A percentile compares a stretch with the other conserved stretches of the same genome.
phyloP scores from a whole-genome alignment of 2,888 invertebrate species.

The Xestia c-nigrum region DNA sequence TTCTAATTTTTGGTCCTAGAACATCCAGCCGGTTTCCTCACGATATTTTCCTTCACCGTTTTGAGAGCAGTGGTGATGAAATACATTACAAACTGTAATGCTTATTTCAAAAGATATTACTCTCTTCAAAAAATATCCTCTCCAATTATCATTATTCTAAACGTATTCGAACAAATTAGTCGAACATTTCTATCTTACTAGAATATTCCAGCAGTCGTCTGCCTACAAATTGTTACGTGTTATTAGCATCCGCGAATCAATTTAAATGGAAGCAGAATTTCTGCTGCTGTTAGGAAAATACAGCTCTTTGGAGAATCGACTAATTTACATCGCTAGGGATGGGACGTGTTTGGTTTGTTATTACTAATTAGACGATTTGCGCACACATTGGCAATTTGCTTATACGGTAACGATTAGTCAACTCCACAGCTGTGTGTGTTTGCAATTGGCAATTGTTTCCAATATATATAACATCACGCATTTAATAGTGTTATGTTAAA shows the following conservation, averaged over 20 bases:
- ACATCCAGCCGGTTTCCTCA: too few relatives aligned
- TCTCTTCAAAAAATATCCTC: not conserved
- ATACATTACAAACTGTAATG: too few relatives aligned
- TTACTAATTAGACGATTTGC: constrained; percentile 47
- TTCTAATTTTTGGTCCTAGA: too few relatives aligned
- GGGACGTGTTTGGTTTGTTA: constrained; percentile 32
- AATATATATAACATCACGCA: not conserved
- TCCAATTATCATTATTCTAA: constrained; percentile 10
- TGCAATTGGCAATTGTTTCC: not conserved
- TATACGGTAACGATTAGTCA: not conserved
- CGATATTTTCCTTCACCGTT: too few relatives aligned
- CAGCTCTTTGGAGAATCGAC: constrained; percentile 46
- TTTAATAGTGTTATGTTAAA: too few relatives aligned
- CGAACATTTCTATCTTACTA: constrained; percentile 24
- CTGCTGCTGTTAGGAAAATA: constrained; percentile 53
- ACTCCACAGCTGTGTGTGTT: not conserved
- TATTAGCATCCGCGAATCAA: constrained; percentile 53
- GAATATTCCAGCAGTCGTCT: constrained; percentile 13
- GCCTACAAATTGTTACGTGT: constrained; percentile 41
- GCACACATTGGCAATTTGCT: not conserved
- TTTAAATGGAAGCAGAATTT: constrained; percentile 54
- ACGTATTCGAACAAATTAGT: constrained; percentile 20
- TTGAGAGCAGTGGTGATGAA: too few relatives aligned
- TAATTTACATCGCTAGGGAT: constrained; percentile 58
- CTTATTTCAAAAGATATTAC: too few relatives aligned